These are phyloP conservation scores for Tangara arthus DNA, from an alignment of 2,797 vertebrate species.

Conservation along the genomic window DNA sequence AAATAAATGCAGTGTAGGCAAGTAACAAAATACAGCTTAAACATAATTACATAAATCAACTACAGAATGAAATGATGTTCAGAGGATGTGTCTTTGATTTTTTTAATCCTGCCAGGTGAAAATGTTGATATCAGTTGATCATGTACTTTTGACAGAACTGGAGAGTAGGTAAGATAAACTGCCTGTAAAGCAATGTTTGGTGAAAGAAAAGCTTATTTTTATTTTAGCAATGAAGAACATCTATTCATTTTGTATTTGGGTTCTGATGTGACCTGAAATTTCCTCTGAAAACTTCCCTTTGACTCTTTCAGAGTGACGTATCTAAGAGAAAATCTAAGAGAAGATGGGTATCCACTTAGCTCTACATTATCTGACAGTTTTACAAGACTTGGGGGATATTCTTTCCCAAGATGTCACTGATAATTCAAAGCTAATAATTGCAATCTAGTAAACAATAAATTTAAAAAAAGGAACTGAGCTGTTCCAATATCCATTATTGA, in stretches of 20 bases:
- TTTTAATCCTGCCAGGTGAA: not conserved
- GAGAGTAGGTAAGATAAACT: not conserved
- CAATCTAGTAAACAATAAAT: not conserved
- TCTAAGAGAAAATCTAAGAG: not conserved
- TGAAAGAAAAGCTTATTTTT: not conserved
- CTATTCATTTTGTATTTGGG: not conserved
- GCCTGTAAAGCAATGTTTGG: not conserved
- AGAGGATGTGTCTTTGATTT: not conserved
- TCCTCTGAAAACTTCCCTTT: not conserved
- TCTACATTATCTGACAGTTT: not conserved
- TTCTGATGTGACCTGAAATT: not conserved
- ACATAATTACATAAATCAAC: not conserved
- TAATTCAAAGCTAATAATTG: not conserved
- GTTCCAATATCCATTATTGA: not conserved
- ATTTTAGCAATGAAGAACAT: not conserved
- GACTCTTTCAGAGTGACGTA: not conserved
- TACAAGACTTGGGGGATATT: not conserved
- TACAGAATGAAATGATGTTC: not conserved
- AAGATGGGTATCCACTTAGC: not conserved
- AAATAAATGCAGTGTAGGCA: not conserved
- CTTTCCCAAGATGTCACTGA: not conserved
- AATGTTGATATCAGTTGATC: not conserved
- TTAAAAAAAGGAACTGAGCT: not conserved
- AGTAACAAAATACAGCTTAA: not conserved
- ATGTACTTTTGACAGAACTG: not conserved